Evolutionary conservation across 2,888 invertebrate genomes (phyloP), one percentile per base, ranked within the genome.

Genomic region (Apamea anceps): DNA sequence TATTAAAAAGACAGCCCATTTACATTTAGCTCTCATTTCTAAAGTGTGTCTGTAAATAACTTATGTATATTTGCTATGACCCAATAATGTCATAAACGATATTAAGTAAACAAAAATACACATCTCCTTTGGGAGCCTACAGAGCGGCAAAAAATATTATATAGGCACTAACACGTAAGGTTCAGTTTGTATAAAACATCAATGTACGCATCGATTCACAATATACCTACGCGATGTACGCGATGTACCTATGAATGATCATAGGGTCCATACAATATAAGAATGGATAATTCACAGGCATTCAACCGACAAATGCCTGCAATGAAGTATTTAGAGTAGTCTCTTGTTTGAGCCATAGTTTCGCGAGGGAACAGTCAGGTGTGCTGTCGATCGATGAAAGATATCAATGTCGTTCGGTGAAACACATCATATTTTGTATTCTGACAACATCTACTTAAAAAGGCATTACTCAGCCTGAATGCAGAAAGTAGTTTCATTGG

Each of bases 301-400:
- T 78, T 83, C 75, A 86, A 75, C 75, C n/a, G 60, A 71, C 45
- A 51, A 86, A 83, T 79, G 51, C 15, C 63, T 66, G 72, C 87
- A 83, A 79, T 74, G 60, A 79, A 77, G 62, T 51, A 85, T 66
- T 76, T 63, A 21, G 2, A 65, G 28, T 72, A 51, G 21, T 77
- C 71, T 78, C 71, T 73, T 81, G 57, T 68, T 74, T 13, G 42
- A 48, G 60, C 72, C 57, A 70, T 74, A 75, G 79, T 75, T 78
- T 82, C 28, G 84, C 79, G 76, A 79, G 88, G 81, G 85, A 88
- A 85, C 37, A 70, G 79, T 42, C 88, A 88, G 82, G 68, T 82
- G 77, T 81, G 71, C 42, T 80, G 57, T 57, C 80, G 81, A 81
- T 88, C 87, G 87, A 88, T 88, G 70, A 57, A 57, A 45, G 51